Percentiles rank a stretch among this genome's conserved stretches.
These are phyloP conservation scores for Gorsachius magnificus DNA, from an alignment of 2,797 vertebrate species.

Conservation along the genomic window DNA sequence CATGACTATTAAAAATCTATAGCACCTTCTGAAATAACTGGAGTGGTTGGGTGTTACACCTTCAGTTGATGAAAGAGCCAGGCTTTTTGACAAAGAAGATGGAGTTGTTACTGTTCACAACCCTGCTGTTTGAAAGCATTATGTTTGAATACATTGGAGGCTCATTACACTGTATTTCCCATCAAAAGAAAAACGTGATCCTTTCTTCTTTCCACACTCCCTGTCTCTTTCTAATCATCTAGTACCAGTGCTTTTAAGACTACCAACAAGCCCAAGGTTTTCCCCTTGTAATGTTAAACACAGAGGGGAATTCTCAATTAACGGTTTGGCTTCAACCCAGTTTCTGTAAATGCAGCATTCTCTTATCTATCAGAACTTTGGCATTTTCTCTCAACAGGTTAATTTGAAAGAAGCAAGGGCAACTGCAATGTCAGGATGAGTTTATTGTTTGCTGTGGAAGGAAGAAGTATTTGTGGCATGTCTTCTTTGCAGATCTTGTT, in stretches of 20 bases:
- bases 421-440: neutral
- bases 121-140: neutral
- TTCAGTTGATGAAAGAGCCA: neutral
- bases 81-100: neutral
- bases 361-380: neutral
- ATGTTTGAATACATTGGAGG: neutral
- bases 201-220: neutral
- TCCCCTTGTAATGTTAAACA: neutral
- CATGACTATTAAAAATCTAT: neutral
- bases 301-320: neutral
- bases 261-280: neutral
- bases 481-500: too few relatives aligned
- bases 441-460: neutral
- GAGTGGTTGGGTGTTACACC: neutral
- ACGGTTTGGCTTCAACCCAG: neutral
- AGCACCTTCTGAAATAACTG: neutral
- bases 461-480: neutral
- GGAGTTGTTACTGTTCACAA: neutral
- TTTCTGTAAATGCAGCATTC: neutral
- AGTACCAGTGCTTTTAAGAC: neutral
- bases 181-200: neutral
- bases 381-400: neutral
- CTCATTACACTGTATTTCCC: neutral
- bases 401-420: neutral
- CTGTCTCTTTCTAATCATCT: neutral